Conservation (phyloP, 2,113 vertebrate species). For the Tenebrosternarchus preto region DNA sequence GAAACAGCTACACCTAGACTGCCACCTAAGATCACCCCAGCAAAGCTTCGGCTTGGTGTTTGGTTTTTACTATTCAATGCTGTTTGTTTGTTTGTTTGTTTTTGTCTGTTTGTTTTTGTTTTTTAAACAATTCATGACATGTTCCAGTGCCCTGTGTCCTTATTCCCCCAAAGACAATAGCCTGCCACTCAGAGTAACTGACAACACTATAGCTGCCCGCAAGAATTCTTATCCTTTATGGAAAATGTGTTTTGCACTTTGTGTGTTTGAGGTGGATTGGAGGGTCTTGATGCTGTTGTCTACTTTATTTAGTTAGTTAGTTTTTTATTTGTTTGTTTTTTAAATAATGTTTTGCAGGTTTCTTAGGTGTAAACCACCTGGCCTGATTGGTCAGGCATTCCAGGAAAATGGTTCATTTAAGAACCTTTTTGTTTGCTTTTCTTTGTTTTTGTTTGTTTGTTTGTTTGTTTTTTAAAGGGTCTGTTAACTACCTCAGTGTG, state of each 20-base stretch:
- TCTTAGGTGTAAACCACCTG: slow-evolving; percentile 85
- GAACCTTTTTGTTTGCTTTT: no score
- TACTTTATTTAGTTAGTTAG: slow-evolving; percentile 56
- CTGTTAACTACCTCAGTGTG: slow-evolving; percentile 95
- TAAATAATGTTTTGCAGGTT: slow-evolving; percentile 74
- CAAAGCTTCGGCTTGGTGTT: slow-evolving; percentile 7
- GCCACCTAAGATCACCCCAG: slow-evolving; percentile 52
- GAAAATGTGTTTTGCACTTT: slow-evolving; percentile 66
- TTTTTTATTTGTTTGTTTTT: slow-evolving; percentile 79
- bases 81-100: background rate
- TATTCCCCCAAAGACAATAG: slow-evolving; percentile 2
- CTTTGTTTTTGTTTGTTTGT: slow-evolving; percentile 42
- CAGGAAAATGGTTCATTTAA: slow-evolving; percentile 68
- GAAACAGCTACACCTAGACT: slow-evolving; percentile 71
- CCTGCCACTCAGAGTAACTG: slow-evolving; percentile 48
- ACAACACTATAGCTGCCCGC: slow-evolving; percentile 42
- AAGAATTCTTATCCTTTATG: slow-evolving; percentile 55
- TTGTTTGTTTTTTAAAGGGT: slow-evolving; percentile 75
- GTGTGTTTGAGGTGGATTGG: slow-evolving; percentile 17
- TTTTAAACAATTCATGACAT: slow-evolving; percentile 37
- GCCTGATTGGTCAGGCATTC: slow-evolving; percentile 86
- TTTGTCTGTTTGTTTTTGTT: background rate
- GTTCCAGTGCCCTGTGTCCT: slow-evolving; percentile 2
- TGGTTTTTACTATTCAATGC: background rate
- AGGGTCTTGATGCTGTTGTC: no score